Evolutionary conservation across 2,888 invertebrate genomes (phyloP).

Genomic region (Folsomia candida): DNA sequence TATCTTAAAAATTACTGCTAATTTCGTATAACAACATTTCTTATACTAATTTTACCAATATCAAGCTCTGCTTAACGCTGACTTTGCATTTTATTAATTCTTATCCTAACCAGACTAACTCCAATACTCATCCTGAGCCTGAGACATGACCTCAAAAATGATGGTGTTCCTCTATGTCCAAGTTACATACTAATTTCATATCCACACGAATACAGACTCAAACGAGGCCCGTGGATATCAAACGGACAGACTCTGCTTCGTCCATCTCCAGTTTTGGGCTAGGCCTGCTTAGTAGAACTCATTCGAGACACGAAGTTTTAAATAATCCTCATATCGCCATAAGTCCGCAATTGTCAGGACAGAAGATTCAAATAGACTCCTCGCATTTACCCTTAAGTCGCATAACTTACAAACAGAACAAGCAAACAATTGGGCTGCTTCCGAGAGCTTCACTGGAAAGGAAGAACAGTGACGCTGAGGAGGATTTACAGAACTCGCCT

Average conservation of each 20-base stretch:
- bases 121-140: neutral
- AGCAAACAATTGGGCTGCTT: constrained; percentile 38
- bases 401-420: constrained; percentile 40
- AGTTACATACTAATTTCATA: constrained; percentile 12
- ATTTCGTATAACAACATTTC: too few relatives aligned
- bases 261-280: constrained; percentile 45
- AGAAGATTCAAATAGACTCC: constrained; percentile 27
- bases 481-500: constrained; percentile 26
- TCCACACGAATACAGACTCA: constrained; percentile 34
- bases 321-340: constrained; percentile 21
- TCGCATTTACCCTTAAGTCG: constrained; percentile 40
- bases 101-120: neutral
- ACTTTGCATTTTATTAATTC: neutral
- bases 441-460: constrained; percentile 43
- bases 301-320: constrained; percentile 36
- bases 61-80: too few relatives aligned
- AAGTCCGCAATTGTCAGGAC: constrained; percentile 18
- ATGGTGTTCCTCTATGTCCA: constrained; percentile 11
- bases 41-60: too few relatives aligned
- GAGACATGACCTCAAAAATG: neutral
- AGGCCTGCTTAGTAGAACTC: constrained; percentile 38
- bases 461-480: constrained; percentile 37
- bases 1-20: too few relatives aligned
- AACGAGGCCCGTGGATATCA: constrained; percentile 36
- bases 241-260: constrained; percentile 44